Conservation (phyloP, 2,113 vertebrate genomes). For the Ondatra zibethicus region DNA sequence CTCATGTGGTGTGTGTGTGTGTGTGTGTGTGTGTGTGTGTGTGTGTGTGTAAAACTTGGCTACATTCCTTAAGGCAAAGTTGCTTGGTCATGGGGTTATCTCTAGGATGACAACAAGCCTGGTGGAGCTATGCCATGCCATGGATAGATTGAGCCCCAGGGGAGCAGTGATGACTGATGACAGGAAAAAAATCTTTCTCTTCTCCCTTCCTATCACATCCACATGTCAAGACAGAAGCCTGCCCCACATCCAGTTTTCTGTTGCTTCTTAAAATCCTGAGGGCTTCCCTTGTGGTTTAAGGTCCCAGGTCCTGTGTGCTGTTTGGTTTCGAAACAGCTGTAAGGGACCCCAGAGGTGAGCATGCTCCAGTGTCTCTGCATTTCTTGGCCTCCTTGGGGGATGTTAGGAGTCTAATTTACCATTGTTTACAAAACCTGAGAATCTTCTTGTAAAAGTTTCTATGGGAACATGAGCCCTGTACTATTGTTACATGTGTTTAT, state of each 20-base stretch:
- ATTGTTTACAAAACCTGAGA: conserved; percentile 59
- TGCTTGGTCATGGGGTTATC: conserved; percentile 53
- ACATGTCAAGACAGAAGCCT: background rate
- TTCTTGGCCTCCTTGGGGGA: background rate
- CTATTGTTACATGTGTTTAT: conserved; percentile 6
- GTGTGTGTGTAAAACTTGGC: background rate
- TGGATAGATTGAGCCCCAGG: background rate
- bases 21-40: background rate
- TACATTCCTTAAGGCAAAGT: conserved; percentile 41
- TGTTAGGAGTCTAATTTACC: conserved; percentile 65
- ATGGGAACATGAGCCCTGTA: conserved; percentile 38
- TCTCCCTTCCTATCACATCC: background rate
- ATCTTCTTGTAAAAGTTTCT: conserved; percentile 61
- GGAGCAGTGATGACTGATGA: background rate
- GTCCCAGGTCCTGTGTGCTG: conserved; percentile 39
- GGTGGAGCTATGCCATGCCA: background rate
- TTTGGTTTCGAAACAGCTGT: conserved; percentile 53
- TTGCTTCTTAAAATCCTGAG: conserved; percentile 30
- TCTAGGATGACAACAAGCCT: background rate
- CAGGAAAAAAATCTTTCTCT: background rate
- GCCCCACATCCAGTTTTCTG: background rate
- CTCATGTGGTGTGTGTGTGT: background rate
- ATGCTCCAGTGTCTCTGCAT: background rate
- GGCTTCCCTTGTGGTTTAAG: background rate
- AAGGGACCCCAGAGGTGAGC: conserved; percentile 56